Base-by-base conservation (phyloP, 2,888 invertebrate species). In the Ptilodon capucinus region DNA sequence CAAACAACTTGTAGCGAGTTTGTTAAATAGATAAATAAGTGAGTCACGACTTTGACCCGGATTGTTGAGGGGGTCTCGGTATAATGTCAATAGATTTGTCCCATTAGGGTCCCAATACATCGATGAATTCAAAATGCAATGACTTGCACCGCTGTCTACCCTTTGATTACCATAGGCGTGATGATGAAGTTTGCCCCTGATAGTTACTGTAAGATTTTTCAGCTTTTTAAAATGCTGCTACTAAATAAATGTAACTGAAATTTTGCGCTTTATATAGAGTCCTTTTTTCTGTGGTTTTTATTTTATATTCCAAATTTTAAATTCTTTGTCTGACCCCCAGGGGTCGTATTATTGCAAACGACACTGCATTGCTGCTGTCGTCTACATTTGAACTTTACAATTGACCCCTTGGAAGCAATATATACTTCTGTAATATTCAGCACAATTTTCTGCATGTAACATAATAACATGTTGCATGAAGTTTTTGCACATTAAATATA, bases 391-490 rank as follows among this genome's bases (percentile, higher is more conserved):
- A 39, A 50, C 41, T 38, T 40, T 16, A 48, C 21, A 65, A 64
- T 59, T 50, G 53, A 63, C 48, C 64, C 57, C 64, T 39, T 44
- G 55, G 17, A 54, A 43, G 67, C 40, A 54, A 63, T 64, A 57
- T 16, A 34, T 16, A 16, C 14, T 34, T 34, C 2, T 16, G 8
- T 11, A 7, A 3, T 16, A 2, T 17, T 14, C 14, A 7, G 9
- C 5, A 4, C 3, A 2, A 16, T 34, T 34, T 16, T 34, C 14
- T 9, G 16, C 2, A 28, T 4, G 14, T 17, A 7, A 34, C n/a
- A n/a, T n/a, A 34, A 34, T 34, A 6, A 16, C 14, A 34, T 34
- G 9, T 16, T 34, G 11, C 8, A 16, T n/a, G n/a, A n/a, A n/a
- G n/a, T n/a, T n/a, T n/a, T n/a, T n/a, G n/a, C n/a, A n/a, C n/a